These are phyloP conservation scores for Lacanobia oleracea DNA, from an alignment of 2,888 invertebrate species.

Conservation along the genomic window DNA sequence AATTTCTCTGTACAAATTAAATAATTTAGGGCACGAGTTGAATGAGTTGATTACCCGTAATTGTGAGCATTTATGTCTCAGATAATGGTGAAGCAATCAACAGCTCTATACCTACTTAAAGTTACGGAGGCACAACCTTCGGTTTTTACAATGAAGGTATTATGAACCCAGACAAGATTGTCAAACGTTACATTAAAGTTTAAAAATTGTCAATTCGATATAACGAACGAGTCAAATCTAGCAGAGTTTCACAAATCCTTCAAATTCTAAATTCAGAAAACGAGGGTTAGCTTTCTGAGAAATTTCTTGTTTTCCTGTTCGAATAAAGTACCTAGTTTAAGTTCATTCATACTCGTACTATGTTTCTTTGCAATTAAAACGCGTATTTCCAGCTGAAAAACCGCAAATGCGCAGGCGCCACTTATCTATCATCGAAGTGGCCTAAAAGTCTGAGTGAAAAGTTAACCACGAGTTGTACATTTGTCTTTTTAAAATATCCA, in stretches of 20 bases:
- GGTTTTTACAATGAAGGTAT: slow-evolving; percentile 10
- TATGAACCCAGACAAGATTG: slow-evolving; percentile 18
- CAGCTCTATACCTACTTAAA: slow-evolving; percentile 14
- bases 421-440: background rate
- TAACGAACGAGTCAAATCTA: too few species aligned
- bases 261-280: too few species aligned
- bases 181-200: background rate
- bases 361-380: background rate
- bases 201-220: too few species aligned
- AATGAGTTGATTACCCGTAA: slow-evolving; percentile 32
- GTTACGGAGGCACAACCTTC: slow-evolving; percentile 20
- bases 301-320: too few species aligned
- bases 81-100: slow-evolving; percentile 43
- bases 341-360: background rate
- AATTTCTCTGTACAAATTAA: slow-evolving; percentile 13
- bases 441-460: background rate
- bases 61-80: slow-evolving; percentile 49
- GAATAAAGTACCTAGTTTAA: too few species aligned
- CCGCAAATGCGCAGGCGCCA: background rate
- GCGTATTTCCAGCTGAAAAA: too few species aligned
- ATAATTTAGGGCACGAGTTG: slow-evolving; percentile 5
- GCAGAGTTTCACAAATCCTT: too few species aligned
- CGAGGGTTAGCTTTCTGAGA: too few species aligned
- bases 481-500: background rate
- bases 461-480: background rate